These are phyloP conservation scores for Chloromyia formosa DNA, from an alignment of 2,888 invertebrate genomes.

Conservation along the genomic window DNA sequence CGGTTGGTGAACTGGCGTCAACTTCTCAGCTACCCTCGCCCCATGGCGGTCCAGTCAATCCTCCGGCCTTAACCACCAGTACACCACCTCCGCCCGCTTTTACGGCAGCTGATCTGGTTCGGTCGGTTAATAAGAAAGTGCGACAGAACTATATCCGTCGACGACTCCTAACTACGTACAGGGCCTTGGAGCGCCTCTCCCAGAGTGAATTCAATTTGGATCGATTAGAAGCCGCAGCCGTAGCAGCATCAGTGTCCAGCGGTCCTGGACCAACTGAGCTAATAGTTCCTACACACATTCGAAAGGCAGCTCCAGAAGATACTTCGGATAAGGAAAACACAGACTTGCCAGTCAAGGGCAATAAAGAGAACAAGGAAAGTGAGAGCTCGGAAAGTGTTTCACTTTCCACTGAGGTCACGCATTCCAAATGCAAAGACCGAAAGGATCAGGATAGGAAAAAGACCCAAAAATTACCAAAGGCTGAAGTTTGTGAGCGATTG, in stretches of 20 bases:
- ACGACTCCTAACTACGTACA: slow-evolving; percentile 80
- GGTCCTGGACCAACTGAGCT: slow-evolving; percentile 52
- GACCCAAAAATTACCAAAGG: slow-evolving; percentile 56
- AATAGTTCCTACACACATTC: slow-evolving; percentile 51
- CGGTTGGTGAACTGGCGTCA: slow-evolving; percentile 78
- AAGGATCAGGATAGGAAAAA: slow-evolving; percentile 45
- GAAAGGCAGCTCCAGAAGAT: background rate
- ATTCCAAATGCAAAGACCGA: background rate
- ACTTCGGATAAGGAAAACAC: background rate
- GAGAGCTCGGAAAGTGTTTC: background rate
- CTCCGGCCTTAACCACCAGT: slow-evolving; percentile 56
- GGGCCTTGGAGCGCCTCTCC: slow-evolving; percentile 80
- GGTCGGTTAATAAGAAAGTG: slow-evolving; percentile 83
- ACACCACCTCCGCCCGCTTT: slow-evolving; percentile 64
- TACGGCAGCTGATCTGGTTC: slow-evolving; percentile 73
- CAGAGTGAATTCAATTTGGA: slow-evolving; percentile 88
- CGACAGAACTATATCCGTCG: slow-evolving; percentile 84
- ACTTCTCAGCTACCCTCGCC: slow-evolving; percentile 86
- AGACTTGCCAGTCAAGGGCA: no score
- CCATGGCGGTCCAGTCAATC: slow-evolving; percentile 69
- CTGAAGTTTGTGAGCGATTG: slow-evolving; percentile 47
- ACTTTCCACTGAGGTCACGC: background rate
- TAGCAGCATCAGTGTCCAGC: slow-evolving; percentile 63
- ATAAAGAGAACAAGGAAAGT: slow-evolving; percentile 10
- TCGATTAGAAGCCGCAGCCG: slow-evolving; percentile 72